Conservation (phyloP, 2,888 invertebrate species). For the Conistra vaccinii region DNA sequence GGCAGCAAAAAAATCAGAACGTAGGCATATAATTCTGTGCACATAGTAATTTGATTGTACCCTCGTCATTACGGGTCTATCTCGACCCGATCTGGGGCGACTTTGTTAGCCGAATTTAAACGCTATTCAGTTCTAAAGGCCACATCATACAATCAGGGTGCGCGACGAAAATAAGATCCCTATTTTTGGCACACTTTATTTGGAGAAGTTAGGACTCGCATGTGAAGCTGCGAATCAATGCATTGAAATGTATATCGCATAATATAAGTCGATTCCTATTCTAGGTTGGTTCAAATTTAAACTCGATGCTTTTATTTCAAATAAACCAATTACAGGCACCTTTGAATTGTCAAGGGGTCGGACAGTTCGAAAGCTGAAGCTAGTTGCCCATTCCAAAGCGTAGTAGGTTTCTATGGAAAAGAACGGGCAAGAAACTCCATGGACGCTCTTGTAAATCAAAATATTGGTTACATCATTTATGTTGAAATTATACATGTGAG, state of each 20-base stretch:
- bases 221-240: background rate
- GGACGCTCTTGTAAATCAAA: too few species aligned
- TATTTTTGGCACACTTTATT: conserved; percentile 10
- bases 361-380: too few species aligned
- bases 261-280: too few species aligned
- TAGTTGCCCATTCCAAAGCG: too few species aligned
- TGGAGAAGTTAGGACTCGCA: background rate
- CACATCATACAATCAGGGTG: conserved; percentile 10
- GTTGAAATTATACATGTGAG: too few species aligned
- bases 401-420: too few species aligned
- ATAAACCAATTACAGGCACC: too few species aligned
- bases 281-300: too few species aligned
- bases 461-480: too few species aligned
- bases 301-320: too few species aligned
- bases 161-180: background rate
- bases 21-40: conserved; percentile 30
- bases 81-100: conserved; percentile 39
- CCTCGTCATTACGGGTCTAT: conserved; percentile 58
- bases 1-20: conserved; percentile 18
- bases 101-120: conserved; percentile 50
- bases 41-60: conserved; percentile 56
- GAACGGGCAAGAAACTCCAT: too few species aligned
- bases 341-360: too few species aligned
- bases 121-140: conserved; percentile 34
- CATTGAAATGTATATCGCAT: background rate